Conservation (phyloP, 2,797 vertebrate species). For the Uromys caudimaculatus region DNA sequence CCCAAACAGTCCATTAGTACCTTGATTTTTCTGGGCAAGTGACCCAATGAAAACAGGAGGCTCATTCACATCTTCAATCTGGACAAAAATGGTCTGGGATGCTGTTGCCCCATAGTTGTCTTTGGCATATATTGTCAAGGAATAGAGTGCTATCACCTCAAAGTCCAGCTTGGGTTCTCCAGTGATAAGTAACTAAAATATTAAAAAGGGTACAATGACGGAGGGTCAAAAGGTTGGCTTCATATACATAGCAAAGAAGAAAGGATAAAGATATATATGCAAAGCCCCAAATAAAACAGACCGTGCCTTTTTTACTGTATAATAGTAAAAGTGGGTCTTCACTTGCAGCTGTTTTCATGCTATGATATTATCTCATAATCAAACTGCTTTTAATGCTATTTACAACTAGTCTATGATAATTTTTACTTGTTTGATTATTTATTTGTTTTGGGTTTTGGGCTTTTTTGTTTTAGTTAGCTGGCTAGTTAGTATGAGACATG, state of each 20-base stretch:
- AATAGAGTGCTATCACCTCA: constrained; percentile 68
- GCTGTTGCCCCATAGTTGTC: constrained; percentile 68
- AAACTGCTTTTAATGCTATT: constrained; percentile 37
- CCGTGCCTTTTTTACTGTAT: constrained; percentile 15
- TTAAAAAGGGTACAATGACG: not conserved
- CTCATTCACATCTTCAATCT: constrained; percentile 78
- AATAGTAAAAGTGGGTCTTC: constrained; percentile 41
- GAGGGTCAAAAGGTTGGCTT: not conserved
- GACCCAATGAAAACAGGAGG: constrained; percentile 72
- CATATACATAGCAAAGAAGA: not conserved
- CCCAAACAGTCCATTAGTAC: constrained; percentile 16
- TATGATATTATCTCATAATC: not conserved
- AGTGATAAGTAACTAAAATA: constrained; percentile 69
- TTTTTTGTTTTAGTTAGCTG: not conserved
- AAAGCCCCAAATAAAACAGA: constrained; percentile 69
- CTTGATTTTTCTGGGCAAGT: constrained; percentile 68
- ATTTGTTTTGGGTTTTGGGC: not conserved
- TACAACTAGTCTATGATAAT: not conserved
- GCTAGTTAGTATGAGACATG: not conserved
- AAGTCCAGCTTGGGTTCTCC: constrained; percentile 76
- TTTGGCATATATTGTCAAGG: constrained; percentile 69
- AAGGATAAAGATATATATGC: constrained; percentile 42
- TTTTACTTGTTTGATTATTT: not conserved
- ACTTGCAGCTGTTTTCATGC: constrained; percentile 18
- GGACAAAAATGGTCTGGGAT: constrained; percentile 75